Evolutionary conservation across 1,140 invertebrate genomes (phyloP).

Genomic region (Mesaphorura yosii): DNA sequence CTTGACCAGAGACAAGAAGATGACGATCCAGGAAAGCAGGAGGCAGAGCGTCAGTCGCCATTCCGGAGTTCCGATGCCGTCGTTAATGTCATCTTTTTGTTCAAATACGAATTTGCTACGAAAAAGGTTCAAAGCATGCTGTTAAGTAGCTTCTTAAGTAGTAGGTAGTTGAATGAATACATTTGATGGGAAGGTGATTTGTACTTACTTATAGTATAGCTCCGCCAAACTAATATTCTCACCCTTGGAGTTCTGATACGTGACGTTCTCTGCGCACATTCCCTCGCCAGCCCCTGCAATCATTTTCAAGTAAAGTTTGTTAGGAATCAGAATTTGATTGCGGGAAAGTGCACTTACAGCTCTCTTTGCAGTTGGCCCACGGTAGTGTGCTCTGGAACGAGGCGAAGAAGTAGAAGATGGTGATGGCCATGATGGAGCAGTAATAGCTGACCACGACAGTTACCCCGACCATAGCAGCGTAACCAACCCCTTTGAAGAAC

Average conservation of each 20-base stretch:
- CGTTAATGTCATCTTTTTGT: constrained; percentile 51
- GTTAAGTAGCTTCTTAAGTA: not conserved
- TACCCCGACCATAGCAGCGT: constrained; percentile 35
- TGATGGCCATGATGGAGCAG: constrained; percentile 36
- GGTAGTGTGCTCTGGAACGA: not conserved
- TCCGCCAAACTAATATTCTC: not conserved
- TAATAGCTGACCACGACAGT: constrained; percentile 36
- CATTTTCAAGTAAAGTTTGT: constrained; percentile 48
- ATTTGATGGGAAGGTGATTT: constrained; percentile 33
- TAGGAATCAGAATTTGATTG: no score
- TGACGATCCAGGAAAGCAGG: constrained; percentile 58
- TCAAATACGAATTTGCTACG: constrained; percentile 53
- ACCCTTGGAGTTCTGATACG: no score
- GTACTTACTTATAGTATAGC: constrained; percentile 3
- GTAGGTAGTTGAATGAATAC: not conserved
- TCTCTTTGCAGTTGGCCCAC: not conserved
- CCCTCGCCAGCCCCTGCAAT: constrained; percentile 53
- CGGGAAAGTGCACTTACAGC: not conserved
- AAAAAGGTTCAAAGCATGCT: not conserved
- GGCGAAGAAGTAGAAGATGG: constrained; percentile 5
- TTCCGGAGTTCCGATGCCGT: constrained; percentile 58
- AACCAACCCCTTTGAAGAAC: constrained; percentile 38
- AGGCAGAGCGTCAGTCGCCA: constrained; percentile 65
- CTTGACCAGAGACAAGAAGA: constrained; percentile 62
- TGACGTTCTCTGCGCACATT: no score